Evolutionary conservation across 2,113 vertebrate genomes (phyloP).

Genomic region (Scatophagus argus): DNA sequence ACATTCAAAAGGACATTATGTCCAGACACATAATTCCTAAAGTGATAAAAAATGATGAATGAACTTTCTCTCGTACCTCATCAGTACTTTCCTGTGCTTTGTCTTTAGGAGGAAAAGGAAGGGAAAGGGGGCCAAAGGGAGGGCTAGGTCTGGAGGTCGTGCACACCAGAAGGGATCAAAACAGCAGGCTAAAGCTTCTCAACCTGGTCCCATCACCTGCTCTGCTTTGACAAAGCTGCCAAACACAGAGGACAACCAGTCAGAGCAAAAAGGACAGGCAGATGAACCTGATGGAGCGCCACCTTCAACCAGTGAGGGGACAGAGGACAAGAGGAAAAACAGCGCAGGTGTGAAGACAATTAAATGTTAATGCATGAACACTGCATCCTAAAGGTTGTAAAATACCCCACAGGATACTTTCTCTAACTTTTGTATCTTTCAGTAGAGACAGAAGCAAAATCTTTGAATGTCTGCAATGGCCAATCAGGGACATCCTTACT

Average conservation of each 20-base stretch:
- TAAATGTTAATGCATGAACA: neutral
- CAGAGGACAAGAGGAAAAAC: conserved; percentile 35
- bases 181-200: conserved; percentile 71
- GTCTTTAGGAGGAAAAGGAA: conserved; percentile 83
- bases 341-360: conserved; percentile 66
- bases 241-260: conserved; percentile 48
- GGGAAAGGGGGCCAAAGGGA: conserved; percentile 82
- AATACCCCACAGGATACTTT: neutral
- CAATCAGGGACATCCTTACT: conserved; percentile 60
- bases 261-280: conserved; percentile 21
- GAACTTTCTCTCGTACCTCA: conserved; percentile 15
- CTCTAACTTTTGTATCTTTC: conserved; percentile 19
- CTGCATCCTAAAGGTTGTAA: neutral
- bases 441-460: conserved; percentile 60
- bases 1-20: neutral
- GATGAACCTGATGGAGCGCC: conserved; percentile 39
- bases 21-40: neutral
- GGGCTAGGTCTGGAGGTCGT: conserved; percentile 74
- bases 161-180: conserved; percentile 70
- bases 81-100: conserved; percentile 46
- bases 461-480: conserved; percentile 46
- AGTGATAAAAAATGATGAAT: neutral
- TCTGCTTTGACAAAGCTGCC: conserved; percentile 44
- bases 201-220: conserved; percentile 31
- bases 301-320: conserved; percentile 2